Evolutionary conservation across 2,888 invertebrate genomes (phyloP).

Genomic region (Oscheius sp.): DNA sequence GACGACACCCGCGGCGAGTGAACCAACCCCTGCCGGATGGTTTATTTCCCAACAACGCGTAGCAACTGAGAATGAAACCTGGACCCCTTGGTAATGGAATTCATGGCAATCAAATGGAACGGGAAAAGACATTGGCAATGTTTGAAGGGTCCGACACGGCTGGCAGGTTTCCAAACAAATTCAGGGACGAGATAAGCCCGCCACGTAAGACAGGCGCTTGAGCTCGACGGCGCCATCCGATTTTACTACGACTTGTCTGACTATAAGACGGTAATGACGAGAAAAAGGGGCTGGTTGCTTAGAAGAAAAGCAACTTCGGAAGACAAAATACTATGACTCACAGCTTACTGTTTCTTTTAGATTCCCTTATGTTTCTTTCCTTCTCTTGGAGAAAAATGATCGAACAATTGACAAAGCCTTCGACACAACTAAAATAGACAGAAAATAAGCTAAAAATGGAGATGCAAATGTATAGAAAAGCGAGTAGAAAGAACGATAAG

Average conservation of each 20-base stretch:
- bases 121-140: neutral
- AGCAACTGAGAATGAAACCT: no score
- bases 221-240: no score
- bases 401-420: no score
- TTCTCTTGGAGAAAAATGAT: no score
- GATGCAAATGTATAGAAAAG: neutral
- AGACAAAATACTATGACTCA: no score
- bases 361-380: no score
- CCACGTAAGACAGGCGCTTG: conserved; percentile 7
- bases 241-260: no score
- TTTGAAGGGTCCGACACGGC: conserved; percentile 21
- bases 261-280: neutral
- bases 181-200: conserved; percentile 26
- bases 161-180: conserved; percentile 34
- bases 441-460: no score
- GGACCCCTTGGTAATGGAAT: neutral
- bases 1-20: no score
- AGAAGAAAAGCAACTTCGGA: neutral
- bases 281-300: neutral
- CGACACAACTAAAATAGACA: no score
- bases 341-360: no score
- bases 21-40: neutral
- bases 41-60: neutral
- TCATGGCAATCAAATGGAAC: no score
- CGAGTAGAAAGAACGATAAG: conserved; percentile 24